Evolutionary conservation across 2,113 vertebrate genomes (phyloP).

Genomic region (Phainopepla nitens): DNA sequence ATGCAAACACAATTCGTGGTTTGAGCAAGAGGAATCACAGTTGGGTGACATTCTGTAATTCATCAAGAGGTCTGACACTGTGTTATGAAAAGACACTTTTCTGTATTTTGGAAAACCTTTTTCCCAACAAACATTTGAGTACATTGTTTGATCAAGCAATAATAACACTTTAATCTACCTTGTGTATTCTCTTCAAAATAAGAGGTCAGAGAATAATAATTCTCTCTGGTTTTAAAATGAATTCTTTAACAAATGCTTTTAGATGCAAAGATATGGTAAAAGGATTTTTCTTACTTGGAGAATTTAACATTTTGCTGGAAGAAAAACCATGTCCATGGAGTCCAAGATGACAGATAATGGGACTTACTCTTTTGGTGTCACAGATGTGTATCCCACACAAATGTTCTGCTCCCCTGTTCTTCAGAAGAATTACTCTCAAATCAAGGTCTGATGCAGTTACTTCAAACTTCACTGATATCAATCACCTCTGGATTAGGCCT

Average conservation of each 20-base stretch:
- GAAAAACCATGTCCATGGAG: neutral
- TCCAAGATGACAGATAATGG: neutral
- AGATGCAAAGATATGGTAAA: neutral
- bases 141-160: conserved; percentile 42
- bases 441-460: neutral
- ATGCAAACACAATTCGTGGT: neutral
- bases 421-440: neutral
- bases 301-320: conserved; percentile 3
- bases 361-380: neutral
- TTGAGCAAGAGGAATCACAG: conserved; percentile 11
- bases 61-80: conserved; percentile 1
- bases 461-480: neutral
- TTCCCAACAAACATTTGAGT: neutral
- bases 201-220: neutral
- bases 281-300: neutral
- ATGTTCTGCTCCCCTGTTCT: neutral
- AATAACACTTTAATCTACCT: conserved; percentile 28
- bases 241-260: conserved; percentile 4
- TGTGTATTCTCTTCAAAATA: conserved; percentile 11
- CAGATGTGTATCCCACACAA: neutral
- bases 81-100: neutral
- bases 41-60: conserved; percentile 18
- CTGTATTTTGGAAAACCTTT: conserved; percentile 20
- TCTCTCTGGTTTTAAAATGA: neutral
- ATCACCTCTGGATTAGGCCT: neutral